phyloP scores from a whole-genome alignment of 2,113 vertebrate species.

The Chrysemys picta region DNA sequence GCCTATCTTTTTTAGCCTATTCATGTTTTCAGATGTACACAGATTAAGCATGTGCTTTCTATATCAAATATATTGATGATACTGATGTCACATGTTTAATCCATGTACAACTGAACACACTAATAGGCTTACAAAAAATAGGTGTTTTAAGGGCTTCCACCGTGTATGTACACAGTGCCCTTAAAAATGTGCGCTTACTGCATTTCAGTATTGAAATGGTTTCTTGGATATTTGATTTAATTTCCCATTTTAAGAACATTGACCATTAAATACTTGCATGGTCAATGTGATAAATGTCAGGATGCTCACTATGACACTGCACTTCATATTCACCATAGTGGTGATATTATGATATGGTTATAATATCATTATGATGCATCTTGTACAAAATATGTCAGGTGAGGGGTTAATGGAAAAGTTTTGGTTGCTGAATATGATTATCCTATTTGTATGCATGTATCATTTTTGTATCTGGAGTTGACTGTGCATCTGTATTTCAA shows the following conservation, averaged over 20 bases:
- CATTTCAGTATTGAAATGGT: neutral
- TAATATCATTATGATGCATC: too few relatives aligned
- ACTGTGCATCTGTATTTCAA: too few relatives aligned
- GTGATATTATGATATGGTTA: too few relatives aligned
- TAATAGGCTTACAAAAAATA: neutral
- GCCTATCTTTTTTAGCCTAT: neutral
- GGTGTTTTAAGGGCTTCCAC: neutral
- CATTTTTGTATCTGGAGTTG: too few relatives aligned
- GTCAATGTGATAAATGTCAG: neutral
- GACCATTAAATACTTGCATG: neutral
- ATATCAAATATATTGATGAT: neutral
- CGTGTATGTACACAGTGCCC: neutral
- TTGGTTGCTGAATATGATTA: too few relatives aligned
- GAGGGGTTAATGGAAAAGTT: too few relatives aligned
- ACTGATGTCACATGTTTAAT: neutral
- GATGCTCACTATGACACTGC: neutral
- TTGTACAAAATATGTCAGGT: too few relatives aligned
- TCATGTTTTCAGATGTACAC: neutral
- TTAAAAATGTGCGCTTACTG: neutral
- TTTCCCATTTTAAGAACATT: neutral
- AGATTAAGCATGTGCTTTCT: neutral
- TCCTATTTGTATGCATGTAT: too few relatives aligned
- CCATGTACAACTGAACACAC: neutral
- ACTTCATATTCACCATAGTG: too few relatives aligned
- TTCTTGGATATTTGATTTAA: neutral